Evolutionary conservation across 2,797 vertebrate species (phyloP).

Genomic region (Malacoraja senta): DNA sequence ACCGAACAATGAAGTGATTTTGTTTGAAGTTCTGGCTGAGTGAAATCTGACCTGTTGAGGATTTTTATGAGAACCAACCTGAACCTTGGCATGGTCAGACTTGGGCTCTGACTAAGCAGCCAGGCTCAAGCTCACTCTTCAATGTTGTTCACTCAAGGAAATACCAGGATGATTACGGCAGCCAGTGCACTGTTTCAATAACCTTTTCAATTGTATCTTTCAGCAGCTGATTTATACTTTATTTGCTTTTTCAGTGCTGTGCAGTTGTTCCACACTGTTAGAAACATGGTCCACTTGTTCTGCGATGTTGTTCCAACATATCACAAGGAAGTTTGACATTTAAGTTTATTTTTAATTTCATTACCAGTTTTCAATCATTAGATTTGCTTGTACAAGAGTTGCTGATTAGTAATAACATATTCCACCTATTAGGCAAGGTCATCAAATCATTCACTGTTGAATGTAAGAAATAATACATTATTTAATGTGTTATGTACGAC

Average conservation of each 20-base stretch:
- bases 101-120: too few species aligned
- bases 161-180: too few species aligned
- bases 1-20: too few species aligned
- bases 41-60: too few species aligned
- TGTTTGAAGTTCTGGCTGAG: too few species aligned
- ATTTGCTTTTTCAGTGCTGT: constrained; percentile 61
- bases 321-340: constrained; percentile 74
- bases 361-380: not conserved
- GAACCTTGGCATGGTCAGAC: too few species aligned
- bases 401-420: not conserved
- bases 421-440: not conserved
- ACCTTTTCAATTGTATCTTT: too few species aligned
- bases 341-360: not conserved
- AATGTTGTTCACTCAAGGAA: too few species aligned
- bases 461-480: not conserved
- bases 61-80: too few species aligned
- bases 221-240: not conserved
- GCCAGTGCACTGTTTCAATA: too few species aligned
- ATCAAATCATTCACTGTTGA: not conserved
- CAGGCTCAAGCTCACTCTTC: too few species aligned
- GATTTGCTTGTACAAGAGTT: not conserved
- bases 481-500: not conserved
- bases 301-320: constrained; percentile 92
- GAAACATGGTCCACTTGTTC: constrained; percentile 93
- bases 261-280: constrained; percentile 86